These are phyloP conservation scores for Enteromius unitaeniatus DNA, from an alignment of 2,797 vertebrate species.

Conservation along the genomic window DNA sequence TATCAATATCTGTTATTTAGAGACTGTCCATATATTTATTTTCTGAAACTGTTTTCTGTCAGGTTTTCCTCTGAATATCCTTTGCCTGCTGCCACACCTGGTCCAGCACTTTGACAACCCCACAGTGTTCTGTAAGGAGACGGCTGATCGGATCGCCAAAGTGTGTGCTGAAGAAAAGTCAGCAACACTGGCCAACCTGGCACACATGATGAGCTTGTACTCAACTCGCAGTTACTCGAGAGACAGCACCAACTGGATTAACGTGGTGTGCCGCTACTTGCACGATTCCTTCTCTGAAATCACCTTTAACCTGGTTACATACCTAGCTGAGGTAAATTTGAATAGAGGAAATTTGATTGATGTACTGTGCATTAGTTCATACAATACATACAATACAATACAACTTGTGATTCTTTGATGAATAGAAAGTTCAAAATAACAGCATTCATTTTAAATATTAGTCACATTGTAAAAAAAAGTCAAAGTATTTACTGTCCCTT, in stretches of 20 bases:
- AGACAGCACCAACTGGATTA: conserved; percentile 98
- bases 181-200: conserved; percentile 92
- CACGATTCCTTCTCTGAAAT: conserved; percentile 95
- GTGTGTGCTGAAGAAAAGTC: conserved; percentile 95
- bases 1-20: not conserved
- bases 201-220: conserved; percentile 99
- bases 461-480: too few species aligned
- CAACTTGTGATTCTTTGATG: too few species aligned
- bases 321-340: conserved; percentile 91
- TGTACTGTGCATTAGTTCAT: not conserved
- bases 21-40: not conserved
- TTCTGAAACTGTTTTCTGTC: conserved; percentile 21
- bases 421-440: not conserved
- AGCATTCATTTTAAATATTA: not conserved
- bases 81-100: conserved; percentile 97
- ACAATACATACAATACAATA: too few species aligned
- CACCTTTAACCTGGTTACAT: conserved; percentile 94
- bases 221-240: conserved; percentile 96
- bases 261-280: conserved; percentile 95
- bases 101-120: conserved; percentile 99
- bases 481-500: too few species aligned
- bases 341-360: not conserved
- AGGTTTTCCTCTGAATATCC: conserved; percentile 98
- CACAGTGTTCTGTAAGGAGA: conserved; percentile 97
- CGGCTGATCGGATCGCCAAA: conserved; percentile 96